A percentile compares a stretch with the other conserved stretches of the same genome.
Conservation (phyloP, 2,113 vertebrate genomes). For the Albula goreensis region DNA sequence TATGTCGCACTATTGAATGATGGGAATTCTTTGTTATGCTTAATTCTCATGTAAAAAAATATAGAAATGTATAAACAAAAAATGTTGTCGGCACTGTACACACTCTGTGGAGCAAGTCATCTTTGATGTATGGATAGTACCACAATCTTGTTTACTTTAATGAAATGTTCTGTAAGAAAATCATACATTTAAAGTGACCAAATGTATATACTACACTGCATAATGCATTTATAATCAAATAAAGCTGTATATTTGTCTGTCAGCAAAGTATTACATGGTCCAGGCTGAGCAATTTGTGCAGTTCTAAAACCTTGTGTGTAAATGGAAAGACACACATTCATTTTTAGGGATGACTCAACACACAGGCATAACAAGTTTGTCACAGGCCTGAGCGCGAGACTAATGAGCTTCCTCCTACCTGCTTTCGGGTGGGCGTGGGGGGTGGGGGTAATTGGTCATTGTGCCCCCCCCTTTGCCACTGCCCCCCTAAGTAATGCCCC, state of each 20-base stretch:
- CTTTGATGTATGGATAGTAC: not conserved
- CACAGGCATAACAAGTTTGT: too few species aligned
- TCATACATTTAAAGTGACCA: not conserved
- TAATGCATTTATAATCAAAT: not conserved
- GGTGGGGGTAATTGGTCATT: too few species aligned
- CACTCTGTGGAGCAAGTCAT: not conserved
- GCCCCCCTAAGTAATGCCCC: too few species aligned
- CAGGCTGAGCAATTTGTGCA: not conserved
- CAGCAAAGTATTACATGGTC: not conserved
- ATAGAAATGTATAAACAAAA: not conserved
- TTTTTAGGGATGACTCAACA: too few species aligned
- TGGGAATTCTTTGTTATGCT: conserved; percentile 1
- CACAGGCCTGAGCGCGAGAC: too few species aligned
- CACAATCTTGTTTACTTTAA: not conserved
- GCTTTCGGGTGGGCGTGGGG: too few species aligned
- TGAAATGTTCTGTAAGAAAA: not conserved
- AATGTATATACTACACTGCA: not conserved
- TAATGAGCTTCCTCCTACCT: too few species aligned
- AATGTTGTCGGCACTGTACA: not conserved
- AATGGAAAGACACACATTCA: too few species aligned
- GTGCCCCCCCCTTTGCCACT: too few species aligned
- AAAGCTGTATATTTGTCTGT: not conserved
- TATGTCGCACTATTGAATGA: not conserved
- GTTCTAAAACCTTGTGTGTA: too few species aligned
- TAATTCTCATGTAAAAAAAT: too few species aligned